Evolutionary conservation across 2,888 invertebrate genomes (phyloP), one percentile per base, ranked within the genome.

Genomic region (Napeogenes sylphis): DNA sequence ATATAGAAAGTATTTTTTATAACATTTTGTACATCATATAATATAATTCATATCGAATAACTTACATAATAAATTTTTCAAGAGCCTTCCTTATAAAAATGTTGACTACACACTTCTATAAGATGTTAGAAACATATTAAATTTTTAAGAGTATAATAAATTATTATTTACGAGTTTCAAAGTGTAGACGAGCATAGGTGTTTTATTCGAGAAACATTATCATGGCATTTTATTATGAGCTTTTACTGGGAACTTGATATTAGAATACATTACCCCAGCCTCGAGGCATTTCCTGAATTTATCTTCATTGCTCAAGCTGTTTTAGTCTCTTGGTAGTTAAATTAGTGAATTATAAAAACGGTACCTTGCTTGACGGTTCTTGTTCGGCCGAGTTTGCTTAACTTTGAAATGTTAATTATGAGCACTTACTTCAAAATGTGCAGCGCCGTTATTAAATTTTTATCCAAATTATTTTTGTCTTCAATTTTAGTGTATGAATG

Each of bases 271-370:
- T 61, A 62, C 38, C 51, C 21, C 35, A 56, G 60, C 62, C 56
- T 51, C 45, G 45, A 53, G 61, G 65, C 59, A 45, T 59, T 65
- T 63, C 56, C 56, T 35, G 56, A 66, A 65, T 65, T 65, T 65
- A 65, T 67, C 65, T 67, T 65, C 65, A 61, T 61, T 65, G 67
- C 61, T 59, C 56, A 57, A 67, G 45, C 61, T 46, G 59, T 63
- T 65, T 56, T 45, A 66, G 56, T 65, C 63, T 65, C 62, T 59
- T 55, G 65, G 57, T 55, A 59, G 65, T 65, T 61, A 62, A 67
- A 64, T 67, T 67, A 63, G 58, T 67, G 63, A 67, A 67, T 65
- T 63, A 63, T 63, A 65, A 67, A 67, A 59, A 63, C 65, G 65
- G 56, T 63, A 45, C 60, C 58, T 59, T 32, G 58, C 53, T 54